Base-by-base conservation (phyloP, 2,113 vertebrate species). In the Connochaetes taurinus region DNA sequence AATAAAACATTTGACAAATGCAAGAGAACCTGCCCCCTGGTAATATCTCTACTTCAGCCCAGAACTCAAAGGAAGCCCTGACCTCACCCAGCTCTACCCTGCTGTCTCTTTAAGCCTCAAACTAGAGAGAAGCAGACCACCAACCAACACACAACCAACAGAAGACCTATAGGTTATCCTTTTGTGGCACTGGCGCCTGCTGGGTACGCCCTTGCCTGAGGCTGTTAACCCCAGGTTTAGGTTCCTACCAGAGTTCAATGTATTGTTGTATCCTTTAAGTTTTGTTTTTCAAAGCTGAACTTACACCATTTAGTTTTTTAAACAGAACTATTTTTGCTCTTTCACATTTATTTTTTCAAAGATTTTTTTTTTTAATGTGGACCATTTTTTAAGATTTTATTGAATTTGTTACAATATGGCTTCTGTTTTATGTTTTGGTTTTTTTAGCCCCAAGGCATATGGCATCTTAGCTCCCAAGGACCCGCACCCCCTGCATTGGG, bases 241-340 rank as follows among this genome's bases (percentile, higher is more conserved):
- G 29, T 12, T 84, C 23, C 45, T 11, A 87, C 12, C 10, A 55
- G 40, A 92, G 31, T 8, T 92, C 8, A 58, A 31, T 14, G 53
- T 76, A 57, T 58, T 67, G 45, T 2, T 45, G 3, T 52, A 29
- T 43, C 29, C 31, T 80, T 94, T 40, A 14, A 58, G 19, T 74
- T 83, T 81, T 14, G 31, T 43, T 95, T 40, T 96, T n/a, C 31
- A 53, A 87, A 57, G 45, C 21, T 81, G 27, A 96, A 85, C 29
- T 36, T 52, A 27, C 16, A 87, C 17, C 17, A 76, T 53, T 76
- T n/a, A 19, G 27, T 62, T 45, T 52, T 53, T n/a, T 33, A 17
- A 31, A 86, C 14, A 40, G n/a, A 31, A 86, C 17, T 47, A 87
- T 74, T 83, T 88, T 87, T 27, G 58, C 27, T 84, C 33, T 58